Conservation (phyloP, 2,113 vertebrate species). For the Chionodraco myersi region DNA sequence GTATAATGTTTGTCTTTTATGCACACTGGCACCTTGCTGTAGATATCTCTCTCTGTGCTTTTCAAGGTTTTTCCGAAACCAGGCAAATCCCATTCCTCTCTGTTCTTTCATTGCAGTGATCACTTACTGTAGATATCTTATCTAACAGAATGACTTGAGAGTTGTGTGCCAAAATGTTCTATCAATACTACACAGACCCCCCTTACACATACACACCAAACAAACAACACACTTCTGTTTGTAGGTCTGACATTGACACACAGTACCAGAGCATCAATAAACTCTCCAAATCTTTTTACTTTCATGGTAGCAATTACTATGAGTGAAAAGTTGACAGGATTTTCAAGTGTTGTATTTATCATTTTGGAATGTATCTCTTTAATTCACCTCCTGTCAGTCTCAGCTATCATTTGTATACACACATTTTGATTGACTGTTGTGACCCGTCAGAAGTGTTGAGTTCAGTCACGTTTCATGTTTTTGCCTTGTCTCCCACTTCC, state of each 20-base stretch:
- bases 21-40: too few species aligned
- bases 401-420: conserved; percentile 20
- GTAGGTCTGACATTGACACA: not conserved
- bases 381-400: conserved; percentile 12
- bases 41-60: too few species aligned
- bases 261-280: not conserved
- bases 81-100: not conserved
- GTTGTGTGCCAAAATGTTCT: not conserved
- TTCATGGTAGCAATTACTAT: conserved; percentile 10
- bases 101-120: not conserved
- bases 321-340: conserved; percentile 1
- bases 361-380: conserved; percentile 17
- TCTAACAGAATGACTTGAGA: not conserved
- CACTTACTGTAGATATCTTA: not conserved
- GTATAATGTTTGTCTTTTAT: too few species aligned
- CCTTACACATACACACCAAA: not conserved
- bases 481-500: too few species aligned
- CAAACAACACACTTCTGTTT: not conserved
- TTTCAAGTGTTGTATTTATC: conserved; percentile 21
- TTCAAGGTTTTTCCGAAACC: too few species aligned
- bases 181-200: not conserved
- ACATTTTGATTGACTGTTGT: not conserved
- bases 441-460: too few species aligned
- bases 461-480: too few species aligned
- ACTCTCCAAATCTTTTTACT: not conserved